These are phyloP conservation scores for Parnassius mnemosyne DNA, from an alignment of 2,888 invertebrate genomes.

Conservation along the genomic window DNA sequence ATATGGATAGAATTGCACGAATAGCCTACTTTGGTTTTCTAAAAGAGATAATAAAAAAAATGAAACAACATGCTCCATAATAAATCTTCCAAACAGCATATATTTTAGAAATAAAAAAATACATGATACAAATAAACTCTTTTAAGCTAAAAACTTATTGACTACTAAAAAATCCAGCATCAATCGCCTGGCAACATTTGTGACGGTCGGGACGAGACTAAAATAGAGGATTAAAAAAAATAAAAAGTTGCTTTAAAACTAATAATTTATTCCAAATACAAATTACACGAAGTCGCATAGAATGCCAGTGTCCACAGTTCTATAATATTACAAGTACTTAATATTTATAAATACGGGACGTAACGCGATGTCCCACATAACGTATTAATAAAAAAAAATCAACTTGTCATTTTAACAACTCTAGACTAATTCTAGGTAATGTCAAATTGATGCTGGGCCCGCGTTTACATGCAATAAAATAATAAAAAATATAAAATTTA, in stretches of 20 bases:
- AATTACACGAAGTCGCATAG: conserved; percentile 47
- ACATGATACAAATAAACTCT: conserved; percentile 65
- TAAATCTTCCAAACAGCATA: conserved; percentile 71
- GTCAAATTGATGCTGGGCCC: conserved; percentile 64
- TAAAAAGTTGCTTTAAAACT: conserved; percentile 45
- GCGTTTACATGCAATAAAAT: conserved; percentile 27
- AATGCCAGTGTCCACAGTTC: conserved; percentile 47
- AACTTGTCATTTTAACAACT: conserved; percentile 76
- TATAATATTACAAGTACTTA: conserved; percentile 41
- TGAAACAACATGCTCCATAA: conserved; percentile 56
- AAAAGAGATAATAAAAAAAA: conserved; percentile 34
- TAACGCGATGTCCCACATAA: conserved; percentile 25
- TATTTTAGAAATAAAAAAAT: conserved; percentile 71
- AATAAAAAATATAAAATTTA: conserved; percentile 19
- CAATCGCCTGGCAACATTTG: conserved; percentile 24
- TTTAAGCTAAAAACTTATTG: conserved; percentile 55
- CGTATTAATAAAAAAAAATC: conserved; percentile 39
- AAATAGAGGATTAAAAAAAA: conserved; percentile 27
- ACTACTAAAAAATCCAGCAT: conserved; percentile 37
- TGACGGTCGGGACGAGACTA: conserved; percentile 16
- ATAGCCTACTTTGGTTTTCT: too few species aligned
- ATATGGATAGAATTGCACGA: too few species aligned
- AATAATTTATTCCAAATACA: conserved; percentile 56
- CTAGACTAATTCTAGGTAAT: conserved; percentile 76
- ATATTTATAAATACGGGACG: conserved; percentile 29